These are phyloP conservation scores for Chaetodon trifascialis DNA, from an alignment of 2,113 vertebrate species.

Conservation along the genomic window DNA sequence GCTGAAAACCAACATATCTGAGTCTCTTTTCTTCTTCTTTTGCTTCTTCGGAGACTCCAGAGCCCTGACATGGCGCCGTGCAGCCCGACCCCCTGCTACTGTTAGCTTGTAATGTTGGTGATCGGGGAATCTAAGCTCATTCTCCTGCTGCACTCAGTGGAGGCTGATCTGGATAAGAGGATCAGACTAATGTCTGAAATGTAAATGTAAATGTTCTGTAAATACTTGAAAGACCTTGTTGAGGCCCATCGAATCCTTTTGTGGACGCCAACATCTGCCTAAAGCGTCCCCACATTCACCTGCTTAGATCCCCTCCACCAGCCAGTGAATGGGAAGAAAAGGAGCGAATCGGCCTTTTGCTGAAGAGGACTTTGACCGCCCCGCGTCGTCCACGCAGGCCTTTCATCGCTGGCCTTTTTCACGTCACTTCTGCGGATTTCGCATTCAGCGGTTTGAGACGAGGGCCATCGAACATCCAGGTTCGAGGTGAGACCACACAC, in stretches of 20 bases:
- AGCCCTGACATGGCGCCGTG: not conserved
- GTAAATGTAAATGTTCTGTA: constrained; percentile 72
- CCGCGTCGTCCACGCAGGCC: constrained; percentile 33
- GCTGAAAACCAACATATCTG: not conserved
- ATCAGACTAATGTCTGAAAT: constrained; percentile 67
- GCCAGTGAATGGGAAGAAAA: constrained; percentile 35
- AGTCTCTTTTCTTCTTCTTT: not conserved
- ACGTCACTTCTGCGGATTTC: constrained; percentile 22
- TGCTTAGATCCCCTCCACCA: constrained; percentile 35
- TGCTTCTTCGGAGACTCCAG: not conserved
- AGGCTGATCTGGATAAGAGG: constrained; percentile 71
- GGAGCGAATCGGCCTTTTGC: constrained; percentile 17
- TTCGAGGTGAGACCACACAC: constrained; percentile 68
- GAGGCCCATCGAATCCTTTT: constrained; percentile 55
- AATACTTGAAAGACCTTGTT: constrained; percentile 57
- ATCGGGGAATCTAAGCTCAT: constrained; percentile 63
- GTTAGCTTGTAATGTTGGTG: constrained; percentile 53
- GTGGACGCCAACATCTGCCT: constrained; percentile 63
- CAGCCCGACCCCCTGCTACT: constrained; percentile 42
- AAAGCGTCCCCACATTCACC: constrained; percentile 52
- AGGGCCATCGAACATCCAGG: constrained; percentile 53
- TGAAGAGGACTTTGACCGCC: constrained; percentile 41
- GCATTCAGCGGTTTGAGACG: constrained; percentile 34
- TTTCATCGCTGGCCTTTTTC: constrained; percentile 58
- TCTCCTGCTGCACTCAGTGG: constrained; percentile 53